phyloP scores from a whole-genome alignment of 2,888 invertebrate genomes.

The Thymelicus acteon region DNA sequence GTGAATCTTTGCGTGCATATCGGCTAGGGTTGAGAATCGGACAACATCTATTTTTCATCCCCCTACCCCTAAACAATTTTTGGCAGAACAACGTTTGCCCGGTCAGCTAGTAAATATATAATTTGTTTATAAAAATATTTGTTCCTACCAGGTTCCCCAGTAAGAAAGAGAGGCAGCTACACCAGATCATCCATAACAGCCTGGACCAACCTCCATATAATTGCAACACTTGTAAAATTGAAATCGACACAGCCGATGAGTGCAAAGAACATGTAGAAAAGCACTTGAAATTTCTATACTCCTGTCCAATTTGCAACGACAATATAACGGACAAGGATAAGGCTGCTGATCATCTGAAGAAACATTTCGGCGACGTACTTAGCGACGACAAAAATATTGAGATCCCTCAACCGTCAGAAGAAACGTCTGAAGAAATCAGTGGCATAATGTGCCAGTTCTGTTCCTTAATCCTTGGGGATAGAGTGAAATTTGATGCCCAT shows the following conservation, averaged over 20 bases:
- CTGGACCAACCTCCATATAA: constrained; percentile 62
- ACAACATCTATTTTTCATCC: too few relatives aligned
- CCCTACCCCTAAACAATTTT: too few relatives aligned
- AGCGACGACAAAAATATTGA: constrained; percentile 48
- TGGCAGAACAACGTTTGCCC: too few relatives aligned
- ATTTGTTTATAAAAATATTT: too few relatives aligned
- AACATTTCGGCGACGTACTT: constrained; percentile 64
- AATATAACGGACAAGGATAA: constrained; percentile 55
- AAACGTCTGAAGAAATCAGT: constrained; percentile 71
- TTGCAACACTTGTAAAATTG: constrained; percentile 61
- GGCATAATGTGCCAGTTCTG: constrained; percentile 84
- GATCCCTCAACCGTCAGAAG: constrained; percentile 61
- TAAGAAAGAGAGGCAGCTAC: constrained; percentile 65
- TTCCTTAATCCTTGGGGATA: constrained; percentile 75
- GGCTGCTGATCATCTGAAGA: constrained; percentile 61
- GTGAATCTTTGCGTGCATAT: too few relatives aligned
- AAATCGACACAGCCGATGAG: constrained; percentile 57
- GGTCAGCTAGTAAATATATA: too few relatives aligned
- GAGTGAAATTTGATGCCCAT: constrained; percentile 81
- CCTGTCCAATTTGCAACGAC: constrained; percentile 71
- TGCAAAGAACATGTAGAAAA: constrained; percentile 69
- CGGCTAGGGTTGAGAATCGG: too few relatives aligned
- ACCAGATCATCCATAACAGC: constrained; percentile 65
- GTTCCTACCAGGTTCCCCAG: constrained; percentile 59
- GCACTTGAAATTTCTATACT: constrained; percentile 62